Evolutionary conservation across 1,140 invertebrate species (phyloP).

Genomic region (Drosophila pectinifera): DNA sequence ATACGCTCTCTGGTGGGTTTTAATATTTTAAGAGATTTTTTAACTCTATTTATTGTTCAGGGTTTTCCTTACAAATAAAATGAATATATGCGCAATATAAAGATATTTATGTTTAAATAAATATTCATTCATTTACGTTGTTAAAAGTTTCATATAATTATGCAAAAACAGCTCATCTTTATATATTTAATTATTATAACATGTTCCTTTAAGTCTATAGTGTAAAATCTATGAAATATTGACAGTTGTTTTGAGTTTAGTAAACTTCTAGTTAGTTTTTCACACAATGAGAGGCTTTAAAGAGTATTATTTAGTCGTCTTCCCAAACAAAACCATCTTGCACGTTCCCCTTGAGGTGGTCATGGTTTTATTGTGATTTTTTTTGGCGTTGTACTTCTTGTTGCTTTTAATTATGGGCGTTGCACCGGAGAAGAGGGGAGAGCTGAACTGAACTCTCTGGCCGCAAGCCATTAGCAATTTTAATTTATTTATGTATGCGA

Average conservation of each 20-base stretch:
- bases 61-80: too few relatives aligned
- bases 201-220: too few relatives aligned
- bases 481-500: constrained; percentile 83
- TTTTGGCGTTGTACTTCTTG: constrained; percentile 56
- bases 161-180: too few relatives aligned
- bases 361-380: constrained; percentile 53
- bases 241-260: too few relatives aligned
- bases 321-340: background rate
- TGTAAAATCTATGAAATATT: too few relatives aligned
- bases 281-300: too few relatives aligned
- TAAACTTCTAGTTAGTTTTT: background rate
- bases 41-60: too few relatives aligned
- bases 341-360: constrained; percentile 44
- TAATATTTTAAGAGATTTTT: background rate
- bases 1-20: background rate
- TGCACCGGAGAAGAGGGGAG: constrained; percentile 41
- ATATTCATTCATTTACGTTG: too few relatives aligned
- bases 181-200: too few relatives aligned
- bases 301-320: background rate
- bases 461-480: constrained; percentile 76
- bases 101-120: background rate
- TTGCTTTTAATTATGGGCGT: constrained; percentile 81
- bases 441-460: constrained; percentile 39
- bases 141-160: too few relatives aligned
- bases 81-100: too few relatives aligned